Conservation (phyloP, 2,888 invertebrate species). For the Drosophila tanythrix region DNA sequence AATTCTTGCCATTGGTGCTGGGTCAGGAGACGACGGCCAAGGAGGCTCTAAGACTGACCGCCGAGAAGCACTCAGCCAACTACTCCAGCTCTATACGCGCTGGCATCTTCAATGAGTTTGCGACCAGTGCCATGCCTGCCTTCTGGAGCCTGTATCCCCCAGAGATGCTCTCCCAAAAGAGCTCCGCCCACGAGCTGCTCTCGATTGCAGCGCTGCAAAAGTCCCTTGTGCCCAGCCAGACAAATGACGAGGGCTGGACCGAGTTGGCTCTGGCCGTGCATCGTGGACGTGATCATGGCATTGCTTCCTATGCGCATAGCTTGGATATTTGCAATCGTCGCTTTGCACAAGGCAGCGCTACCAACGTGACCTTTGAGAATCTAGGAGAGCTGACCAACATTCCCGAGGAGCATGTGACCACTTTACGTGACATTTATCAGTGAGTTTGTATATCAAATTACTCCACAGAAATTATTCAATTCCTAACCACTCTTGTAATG, state of each 20-base stretch:
- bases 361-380: slow-evolving; percentile 80
- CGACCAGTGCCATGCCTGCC: slow-evolving; percentile 90
- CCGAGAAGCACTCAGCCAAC: slow-evolving; percentile 90
- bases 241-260: slow-evolving; percentile 86
- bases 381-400: slow-evolving; percentile 75
- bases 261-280: slow-evolving; percentile 87
- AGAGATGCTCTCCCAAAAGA: slow-evolving; percentile 88
- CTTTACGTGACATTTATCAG: slow-evolving; percentile 89
- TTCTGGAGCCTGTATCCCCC: slow-evolving; percentile 91
- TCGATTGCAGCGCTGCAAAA: slow-evolving; percentile 87
- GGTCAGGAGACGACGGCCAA: slow-evolving; percentile 86
- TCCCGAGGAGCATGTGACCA: slow-evolving; percentile 87
- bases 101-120: slow-evolving; percentile 92
- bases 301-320: slow-evolving; percentile 90
- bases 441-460: slow-evolving; percentile 76
- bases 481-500: neutral
- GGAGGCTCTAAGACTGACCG: slow-evolving; percentile 87
- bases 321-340: slow-evolving; percentile 87
- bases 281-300: slow-evolving; percentile 91
- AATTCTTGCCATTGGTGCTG: slow-evolving; percentile 91
- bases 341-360: slow-evolving; percentile 59
- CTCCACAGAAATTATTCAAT: neutral
- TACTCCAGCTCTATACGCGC: slow-evolving; percentile 93
- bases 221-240: slow-evolving; percentile 81
- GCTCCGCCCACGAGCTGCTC: slow-evolving; percentile 88